phyloP scores from a whole-genome alignment of 1,140 invertebrate species.

The Cyphomyrmex costatus region DNA sequence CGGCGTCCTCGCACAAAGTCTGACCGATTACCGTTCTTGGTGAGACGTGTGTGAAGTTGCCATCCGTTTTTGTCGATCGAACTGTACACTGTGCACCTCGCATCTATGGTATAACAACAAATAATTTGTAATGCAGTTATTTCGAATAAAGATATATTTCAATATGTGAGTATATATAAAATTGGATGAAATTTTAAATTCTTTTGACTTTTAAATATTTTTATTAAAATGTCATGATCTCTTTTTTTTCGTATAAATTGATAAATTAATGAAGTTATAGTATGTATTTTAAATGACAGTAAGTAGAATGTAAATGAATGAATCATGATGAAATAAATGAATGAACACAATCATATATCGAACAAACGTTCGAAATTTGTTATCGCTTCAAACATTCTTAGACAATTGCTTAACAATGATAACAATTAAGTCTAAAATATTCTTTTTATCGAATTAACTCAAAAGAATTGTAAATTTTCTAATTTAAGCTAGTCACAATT shows the following conservation, averaged over 20 bases:
- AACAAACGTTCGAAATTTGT: background rate
- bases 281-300: background rate
- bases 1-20: constrained; percentile 91
- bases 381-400: constrained; percentile 23
- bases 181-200: background rate
- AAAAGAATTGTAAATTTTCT: constrained; percentile 28
- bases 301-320: constrained; percentile 15
- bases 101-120: constrained; percentile 87
- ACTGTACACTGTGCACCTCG: constrained; percentile 92
- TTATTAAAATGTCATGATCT: background rate
- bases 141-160: constrained; percentile 4
- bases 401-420: constrained; percentile 34
- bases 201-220: constrained; percentile 12
- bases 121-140: background rate
- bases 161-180: too few species aligned
- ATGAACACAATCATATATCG: background rate
- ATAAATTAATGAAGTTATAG: background rate
- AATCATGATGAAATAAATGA: background rate
- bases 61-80: constrained; percentile 75
- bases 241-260: background rate
- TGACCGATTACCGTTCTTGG: constrained; percentile 88
- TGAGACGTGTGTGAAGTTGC: constrained; percentile 74
- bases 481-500: constrained; percentile 31
- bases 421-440: background rate
- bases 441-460: background rate